Evolutionary conservation across 2,113 vertebrate species (phyloP).

Genomic region (Corapipo altera): DNA sequence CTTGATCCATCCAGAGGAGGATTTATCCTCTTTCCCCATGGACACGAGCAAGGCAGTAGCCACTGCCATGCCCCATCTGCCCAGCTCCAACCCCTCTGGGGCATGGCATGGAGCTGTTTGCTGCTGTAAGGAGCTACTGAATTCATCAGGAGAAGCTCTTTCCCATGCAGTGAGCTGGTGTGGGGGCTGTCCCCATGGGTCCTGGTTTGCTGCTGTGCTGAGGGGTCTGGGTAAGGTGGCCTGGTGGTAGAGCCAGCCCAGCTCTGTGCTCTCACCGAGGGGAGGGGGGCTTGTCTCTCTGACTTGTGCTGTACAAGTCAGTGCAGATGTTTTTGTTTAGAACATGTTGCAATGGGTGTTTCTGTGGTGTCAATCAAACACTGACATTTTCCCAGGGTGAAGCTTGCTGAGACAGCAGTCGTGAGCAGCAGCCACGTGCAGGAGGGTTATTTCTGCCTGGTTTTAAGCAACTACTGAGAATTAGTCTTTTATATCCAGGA

Average conservation of each 20-base stretch:
- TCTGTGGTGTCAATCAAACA: conserved; percentile 5
- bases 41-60: neutral
- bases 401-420: conserved; percentile 51
- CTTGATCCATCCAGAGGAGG: neutral
- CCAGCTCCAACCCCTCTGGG: neutral
- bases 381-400: conserved; percentile 34
- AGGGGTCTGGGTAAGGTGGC: neutral
- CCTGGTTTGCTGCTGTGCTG: neutral
- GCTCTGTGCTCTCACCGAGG: rapidly evolving
- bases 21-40: neutral
- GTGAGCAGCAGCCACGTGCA: neutral
- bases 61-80: neutral
- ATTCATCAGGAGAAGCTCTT: neutral
- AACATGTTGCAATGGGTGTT: conserved; percentile 25
- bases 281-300: neutral
- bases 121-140: neutral
- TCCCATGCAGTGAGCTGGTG: rapidly evolving
- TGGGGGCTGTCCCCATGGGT: neutral
- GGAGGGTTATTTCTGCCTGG: neutral
- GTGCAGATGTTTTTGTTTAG: conserved; percentile 38
- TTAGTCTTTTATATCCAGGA: neutral
- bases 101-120: neutral
- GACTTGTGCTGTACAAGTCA: neutral
- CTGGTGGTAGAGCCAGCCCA: neutral
- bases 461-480: neutral